Conservation (phyloP, 2,797 vertebrate species). For the Girardinus metallicus region DNA sequence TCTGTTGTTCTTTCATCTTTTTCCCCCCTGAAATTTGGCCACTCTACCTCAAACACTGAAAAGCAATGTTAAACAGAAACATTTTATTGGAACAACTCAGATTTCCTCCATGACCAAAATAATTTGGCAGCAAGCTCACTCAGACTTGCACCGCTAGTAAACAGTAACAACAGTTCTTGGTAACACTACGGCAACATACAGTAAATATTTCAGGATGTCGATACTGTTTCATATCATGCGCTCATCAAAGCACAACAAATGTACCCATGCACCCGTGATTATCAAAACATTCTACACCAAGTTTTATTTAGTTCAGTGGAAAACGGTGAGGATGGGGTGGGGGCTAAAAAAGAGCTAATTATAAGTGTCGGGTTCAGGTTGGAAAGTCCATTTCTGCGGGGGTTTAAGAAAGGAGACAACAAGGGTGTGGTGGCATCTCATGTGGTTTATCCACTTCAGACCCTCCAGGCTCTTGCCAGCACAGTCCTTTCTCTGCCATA, state of each 20-base stretch:
- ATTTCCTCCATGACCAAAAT: conserved; percentile 45
- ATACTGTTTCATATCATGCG: conserved; percentile 23
- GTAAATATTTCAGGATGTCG: conserved; percentile 2
- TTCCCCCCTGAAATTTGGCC: background rate
- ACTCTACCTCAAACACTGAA: conserved; percentile 6
- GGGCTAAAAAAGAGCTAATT: conserved; percentile 65
- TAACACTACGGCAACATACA: conserved; percentile 15
- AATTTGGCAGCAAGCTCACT: conserved; percentile 37
- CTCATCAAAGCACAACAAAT: conserved; percentile 38
- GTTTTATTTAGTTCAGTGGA: conserved; percentile 42
- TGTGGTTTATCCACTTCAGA: conserved; percentile 72
- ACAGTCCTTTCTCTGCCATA: conserved; percentile 61
- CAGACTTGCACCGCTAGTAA: conserved; percentile 37
- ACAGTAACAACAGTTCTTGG: conserved; percentile 21
- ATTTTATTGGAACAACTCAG: conserved; percentile 40
- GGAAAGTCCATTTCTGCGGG: conserved; percentile 76
- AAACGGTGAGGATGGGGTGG: conserved; percentile 41
- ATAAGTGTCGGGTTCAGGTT: conserved; percentile 78
- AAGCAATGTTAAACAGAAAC: conserved; percentile 27
- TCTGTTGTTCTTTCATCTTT: background rate
- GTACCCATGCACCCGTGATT: conserved; percentile 3
- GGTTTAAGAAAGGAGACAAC: conserved; percentile 54
- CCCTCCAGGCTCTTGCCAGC: conserved; percentile 57
- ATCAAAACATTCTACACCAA: conserved; percentile 30
- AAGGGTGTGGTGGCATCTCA: conserved; percentile 76